A percentile compares a stretch with the other conserved stretches of the same genome.
Conservation (phyloP, 2,888 invertebrate genomes). For the Heliconius aoede region DNA sequence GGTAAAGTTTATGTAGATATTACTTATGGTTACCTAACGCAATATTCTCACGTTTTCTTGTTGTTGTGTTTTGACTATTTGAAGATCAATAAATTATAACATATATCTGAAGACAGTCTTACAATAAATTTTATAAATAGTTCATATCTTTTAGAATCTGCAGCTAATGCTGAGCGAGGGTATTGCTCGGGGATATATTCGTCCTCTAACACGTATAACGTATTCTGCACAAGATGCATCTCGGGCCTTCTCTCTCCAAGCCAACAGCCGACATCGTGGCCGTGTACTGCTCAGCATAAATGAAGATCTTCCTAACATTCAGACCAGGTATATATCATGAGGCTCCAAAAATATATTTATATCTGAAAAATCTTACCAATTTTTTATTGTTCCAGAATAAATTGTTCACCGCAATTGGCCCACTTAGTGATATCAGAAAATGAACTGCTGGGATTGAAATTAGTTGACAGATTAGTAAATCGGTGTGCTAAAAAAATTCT, state of each 20-base stretch:
- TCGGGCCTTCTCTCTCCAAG: conserved; percentile 61
- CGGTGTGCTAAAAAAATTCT: conserved; percentile 59
- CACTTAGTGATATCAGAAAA: conserved; percentile 59
- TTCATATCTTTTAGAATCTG: conserved; percentile 47
- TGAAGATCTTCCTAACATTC: conserved; percentile 37
- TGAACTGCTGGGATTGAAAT: conserved; percentile 52
- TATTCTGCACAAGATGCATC: conserved; percentile 55
- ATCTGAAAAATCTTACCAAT: neutral
- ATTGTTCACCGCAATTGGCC: conserved; percentile 49
- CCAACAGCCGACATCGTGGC: conserved; percentile 60
- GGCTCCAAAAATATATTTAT: neutral
- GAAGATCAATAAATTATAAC: neutral
- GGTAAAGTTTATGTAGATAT: neutral
- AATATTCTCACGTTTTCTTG: neutral
- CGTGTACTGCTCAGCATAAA: conserved; percentile 58
- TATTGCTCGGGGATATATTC: conserved; percentile 61
- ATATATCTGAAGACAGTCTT: no score
- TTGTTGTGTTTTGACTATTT: neutral
- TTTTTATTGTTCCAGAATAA: conserved; percentile 51
- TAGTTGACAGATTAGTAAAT: conserved; percentile 56
- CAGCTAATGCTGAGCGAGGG: conserved; percentile 60
- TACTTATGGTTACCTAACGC: neutral
- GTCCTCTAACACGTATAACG: conserved; percentile 61
- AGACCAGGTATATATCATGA: conserved; percentile 49
- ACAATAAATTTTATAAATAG: no score